Conservation (phyloP, 2,888 invertebrate genomes). For the Trichacis sp. region DNA sequence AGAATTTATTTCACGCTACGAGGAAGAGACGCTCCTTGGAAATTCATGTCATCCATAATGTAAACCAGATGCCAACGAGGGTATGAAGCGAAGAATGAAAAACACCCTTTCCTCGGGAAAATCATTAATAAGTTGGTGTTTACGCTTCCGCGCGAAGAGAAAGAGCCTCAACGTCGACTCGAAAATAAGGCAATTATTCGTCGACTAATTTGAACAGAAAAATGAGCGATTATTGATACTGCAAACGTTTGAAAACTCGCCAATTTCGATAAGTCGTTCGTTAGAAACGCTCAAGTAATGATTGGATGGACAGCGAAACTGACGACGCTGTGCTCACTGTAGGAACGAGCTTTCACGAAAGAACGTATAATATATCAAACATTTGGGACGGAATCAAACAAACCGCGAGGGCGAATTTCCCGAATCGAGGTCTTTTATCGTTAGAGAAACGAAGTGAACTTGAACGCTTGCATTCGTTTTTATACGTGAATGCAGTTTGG, state of each 20-base stretch:
- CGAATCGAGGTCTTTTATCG: no score
- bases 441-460: no score
- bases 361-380: slow-evolving; percentile 7
- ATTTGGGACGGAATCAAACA: slow-evolving; percentile 19
- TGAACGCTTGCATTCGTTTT: no score
- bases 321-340: no score
- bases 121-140: background rate
- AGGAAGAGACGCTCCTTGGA: background rate
- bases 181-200: no score
- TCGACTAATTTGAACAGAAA: no score
- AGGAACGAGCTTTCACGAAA: no score
- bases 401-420: slow-evolving; percentile 17
- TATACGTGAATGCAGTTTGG: no score
- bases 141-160: background rate
- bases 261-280: slow-evolving; percentile 4
- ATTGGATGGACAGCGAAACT: slow-evolving; percentile 13
- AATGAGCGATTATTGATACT: no score
- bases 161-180: no score
- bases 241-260: slow-evolving; percentile 5
- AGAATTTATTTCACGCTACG: background rate
- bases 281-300: background rate
- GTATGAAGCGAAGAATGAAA: background rate
- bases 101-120: background rate
- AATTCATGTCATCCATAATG: background rate
- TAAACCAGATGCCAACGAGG: background rate